phyloP scores from a whole-genome alignment of 2,113 vertebrate genomes.

The Candoia aspera region DNA sequence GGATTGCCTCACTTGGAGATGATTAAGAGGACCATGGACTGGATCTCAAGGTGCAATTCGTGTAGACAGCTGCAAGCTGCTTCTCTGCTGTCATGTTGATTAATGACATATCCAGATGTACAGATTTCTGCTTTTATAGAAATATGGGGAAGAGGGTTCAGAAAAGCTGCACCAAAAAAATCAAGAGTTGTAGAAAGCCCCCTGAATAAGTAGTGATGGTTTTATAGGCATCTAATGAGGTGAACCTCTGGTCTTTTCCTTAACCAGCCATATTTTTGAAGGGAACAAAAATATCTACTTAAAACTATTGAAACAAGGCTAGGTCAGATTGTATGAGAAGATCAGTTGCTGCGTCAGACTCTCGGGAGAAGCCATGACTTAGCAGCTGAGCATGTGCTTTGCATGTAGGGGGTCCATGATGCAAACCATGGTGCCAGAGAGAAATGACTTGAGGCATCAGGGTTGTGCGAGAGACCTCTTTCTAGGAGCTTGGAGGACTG shows the following conservation, averaged over 20 bases:
- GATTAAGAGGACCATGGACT: background rate
- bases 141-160: background rate
- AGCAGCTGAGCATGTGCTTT: background rate
- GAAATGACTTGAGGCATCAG: background rate
- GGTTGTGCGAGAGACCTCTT: background rate
- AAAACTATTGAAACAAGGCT: slow-evolving; percentile 3
- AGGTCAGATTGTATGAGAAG: slow-evolving; percentile 10
- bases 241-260: slow-evolving; percentile 26
- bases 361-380: background rate
- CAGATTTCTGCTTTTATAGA: slow-evolving; percentile 39
- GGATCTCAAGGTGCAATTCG: slow-evolving; percentile 31
- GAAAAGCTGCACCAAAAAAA: slow-evolving; percentile 20
- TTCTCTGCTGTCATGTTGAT: slow-evolving; percentile 48
- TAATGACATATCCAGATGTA: slow-evolving; percentile 38
- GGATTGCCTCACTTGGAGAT: slow-evolving; percentile 22
- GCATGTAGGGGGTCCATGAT: background rate
- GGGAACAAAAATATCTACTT: slow-evolving; percentile 10
- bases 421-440: background rate
- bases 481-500: background rate
- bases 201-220: background rate
- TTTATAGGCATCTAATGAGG: background rate
- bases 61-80: background rate
- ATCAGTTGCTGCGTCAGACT: background rate
- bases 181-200: slow-evolving; percentile 19
- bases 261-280: slow-evolving; percentile 11